Evolutionary conservation across 2,113 vertebrate genomes (phyloP).

Genomic region (Pimephales promelas): DNA sequence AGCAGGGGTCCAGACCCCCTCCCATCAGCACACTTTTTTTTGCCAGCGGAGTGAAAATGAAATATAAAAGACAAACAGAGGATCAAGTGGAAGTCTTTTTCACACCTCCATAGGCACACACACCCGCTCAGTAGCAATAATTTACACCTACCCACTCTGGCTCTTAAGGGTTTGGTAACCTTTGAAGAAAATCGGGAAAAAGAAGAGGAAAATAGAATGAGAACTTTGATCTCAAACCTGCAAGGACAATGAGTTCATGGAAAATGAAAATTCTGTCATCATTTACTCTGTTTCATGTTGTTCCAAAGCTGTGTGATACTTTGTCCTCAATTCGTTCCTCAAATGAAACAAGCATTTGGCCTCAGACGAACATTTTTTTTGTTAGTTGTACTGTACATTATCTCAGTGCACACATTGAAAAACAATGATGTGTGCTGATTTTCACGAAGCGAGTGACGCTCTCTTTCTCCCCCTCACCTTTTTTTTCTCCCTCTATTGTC

Average conservation of each 20-base stretch:
- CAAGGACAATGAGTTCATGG: background rate
- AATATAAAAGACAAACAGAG: slow-evolving; percentile 10
- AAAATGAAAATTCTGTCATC: background rate
- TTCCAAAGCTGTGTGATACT: too few species aligned
- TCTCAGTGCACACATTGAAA: slow-evolving; percentile 1
- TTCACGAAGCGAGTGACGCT: slow-evolving; percentile 22
- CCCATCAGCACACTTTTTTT: background rate
- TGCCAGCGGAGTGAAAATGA: slow-evolving; percentile 6
- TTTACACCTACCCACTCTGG: slow-evolving; percentile 10
- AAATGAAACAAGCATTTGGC: too few species aligned
- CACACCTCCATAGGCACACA: slow-evolving; percentile 17
- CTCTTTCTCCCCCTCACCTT: slow-evolving; percentile 11
- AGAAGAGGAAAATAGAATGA: background rate
- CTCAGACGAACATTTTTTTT: too few species aligned
- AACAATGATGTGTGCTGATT: slow-evolving; percentile 26
- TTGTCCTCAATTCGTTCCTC: too few species aligned
- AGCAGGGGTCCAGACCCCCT: background rate
- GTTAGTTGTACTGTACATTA: too few species aligned
- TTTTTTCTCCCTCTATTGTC: slow-evolving; percentile 20
- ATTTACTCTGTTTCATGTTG: background rate
- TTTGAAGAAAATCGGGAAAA: background rate
- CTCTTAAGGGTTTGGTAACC: slow-evolving; percentile 10
- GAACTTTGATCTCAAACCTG: slow-evolving; percentile 21
- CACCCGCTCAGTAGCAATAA: slow-evolving; percentile 27
- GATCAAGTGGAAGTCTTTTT: slow-evolving; percentile 26